phyloP scores from a whole-genome alignment of 2,888 invertebrate genomes.

The Hemicrepidius hirtus region DNA sequence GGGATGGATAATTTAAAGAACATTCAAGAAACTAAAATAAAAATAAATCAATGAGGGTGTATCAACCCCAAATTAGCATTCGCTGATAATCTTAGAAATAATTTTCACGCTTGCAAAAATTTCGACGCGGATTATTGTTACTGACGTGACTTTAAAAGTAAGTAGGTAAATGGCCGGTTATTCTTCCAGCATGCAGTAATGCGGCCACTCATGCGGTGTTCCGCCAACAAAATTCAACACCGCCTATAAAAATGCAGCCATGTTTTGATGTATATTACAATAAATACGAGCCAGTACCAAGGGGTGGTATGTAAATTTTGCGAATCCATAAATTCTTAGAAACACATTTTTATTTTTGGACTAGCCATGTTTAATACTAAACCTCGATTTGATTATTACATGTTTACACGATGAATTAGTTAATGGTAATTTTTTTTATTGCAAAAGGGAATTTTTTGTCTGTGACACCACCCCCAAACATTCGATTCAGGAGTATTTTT shows the following conservation, averaged over 20 bases:
- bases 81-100: slow-evolving; percentile 9
- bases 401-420: no score
- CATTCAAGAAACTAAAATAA: not conserved
- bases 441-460: no score
- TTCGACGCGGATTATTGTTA: slow-evolving; percentile 3
- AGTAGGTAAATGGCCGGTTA: slow-evolving; percentile 34
- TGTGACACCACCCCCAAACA: no score
- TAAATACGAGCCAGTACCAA: not conserved
- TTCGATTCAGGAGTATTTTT: no score
- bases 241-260: slow-evolving; percentile 35
- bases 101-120: slow-evolving; percentile 16
- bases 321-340: slow-evolving; percentile 10
- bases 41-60: not conserved
- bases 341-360: not conserved
- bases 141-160: slow-evolving; percentile 32
- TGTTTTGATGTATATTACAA: slow-evolving; percentile 17
- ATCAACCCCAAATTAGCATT: slow-evolving; percentile 26
- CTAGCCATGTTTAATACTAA: no score
- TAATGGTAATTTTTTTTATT: no score
- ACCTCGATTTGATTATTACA: no score
- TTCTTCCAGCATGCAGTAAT: slow-evolving; percentile 30
- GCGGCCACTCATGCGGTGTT: slow-evolving; percentile 42
- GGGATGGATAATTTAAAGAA: no score
- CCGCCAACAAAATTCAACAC: slow-evolving; percentile 39
- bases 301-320: not conserved